These are phyloP conservation scores for Colletes collaris DNA, from an alignment of 2,888 invertebrate genomes.

Conservation along the genomic window DNA sequence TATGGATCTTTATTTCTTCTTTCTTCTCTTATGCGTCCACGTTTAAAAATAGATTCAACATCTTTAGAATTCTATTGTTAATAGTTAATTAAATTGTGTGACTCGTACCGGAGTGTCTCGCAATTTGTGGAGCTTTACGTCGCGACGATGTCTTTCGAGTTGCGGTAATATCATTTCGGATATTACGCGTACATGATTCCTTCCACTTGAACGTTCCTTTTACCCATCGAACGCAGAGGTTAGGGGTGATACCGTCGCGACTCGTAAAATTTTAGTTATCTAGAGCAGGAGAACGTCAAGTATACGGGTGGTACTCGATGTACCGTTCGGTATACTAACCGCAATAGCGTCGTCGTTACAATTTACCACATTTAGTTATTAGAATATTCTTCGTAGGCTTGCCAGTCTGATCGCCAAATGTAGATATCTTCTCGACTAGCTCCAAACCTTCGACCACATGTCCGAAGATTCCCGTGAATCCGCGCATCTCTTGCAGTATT, in stretches of 20 bases:
- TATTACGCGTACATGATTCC: constrained; percentile 28
- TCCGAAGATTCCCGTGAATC: constrained; percentile 92
- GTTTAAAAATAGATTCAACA: constrained; percentile 82
- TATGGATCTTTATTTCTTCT: constrained; percentile 75
- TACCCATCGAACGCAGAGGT: constrained; percentile 17
- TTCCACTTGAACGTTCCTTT: constrained; percentile 27
- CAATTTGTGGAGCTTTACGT: constrained; percentile 56
- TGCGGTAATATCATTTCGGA: constrained; percentile 39
- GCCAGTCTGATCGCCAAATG: constrained; percentile 90
- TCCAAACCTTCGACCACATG: constrained; percentile 92
- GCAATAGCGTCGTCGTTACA: constrained; percentile 83
- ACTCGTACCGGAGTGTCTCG: constrained; percentile 67
- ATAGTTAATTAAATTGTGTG: constrained; percentile 77
- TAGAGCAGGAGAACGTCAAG: constrained; percentile 63
- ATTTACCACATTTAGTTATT: constrained; percentile 90
- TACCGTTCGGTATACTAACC: constrained; percentile 55
- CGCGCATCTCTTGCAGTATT: constrained; percentile 91
- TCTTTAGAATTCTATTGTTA: constrained; percentile 80
- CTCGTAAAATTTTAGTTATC: constrained; percentile 46
- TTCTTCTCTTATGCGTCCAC: constrained; percentile 74
- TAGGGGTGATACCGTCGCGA: constrained; percentile 60
- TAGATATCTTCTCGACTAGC: constrained; percentile 90
- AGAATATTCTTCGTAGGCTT: constrained; percentile 90
- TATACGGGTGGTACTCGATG: constrained; percentile 50
- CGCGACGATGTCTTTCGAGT: constrained; percentile 55